Conservation (phyloP, 2,797 vertebrate genomes). For the Argentina silus region DNA sequence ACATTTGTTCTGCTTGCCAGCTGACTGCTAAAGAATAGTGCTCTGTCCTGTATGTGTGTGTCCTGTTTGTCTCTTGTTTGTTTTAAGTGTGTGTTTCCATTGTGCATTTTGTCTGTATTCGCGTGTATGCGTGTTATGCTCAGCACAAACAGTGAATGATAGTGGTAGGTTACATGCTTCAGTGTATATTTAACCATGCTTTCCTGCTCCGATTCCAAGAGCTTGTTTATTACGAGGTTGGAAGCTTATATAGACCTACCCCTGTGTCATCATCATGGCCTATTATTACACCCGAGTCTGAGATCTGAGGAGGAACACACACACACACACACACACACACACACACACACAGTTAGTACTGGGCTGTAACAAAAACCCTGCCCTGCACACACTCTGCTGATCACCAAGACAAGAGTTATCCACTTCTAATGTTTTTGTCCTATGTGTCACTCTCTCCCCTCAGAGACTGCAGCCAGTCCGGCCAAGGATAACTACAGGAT, state of each 20-base stretch:
- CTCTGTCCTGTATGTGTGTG: slow-evolving; percentile 13
- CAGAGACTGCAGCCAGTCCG: slow-evolving; percentile 95
- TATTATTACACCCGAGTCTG: slow-evolving; percentile 44
- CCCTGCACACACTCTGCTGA: not conserved
- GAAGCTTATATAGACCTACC: slow-evolving; percentile 22
- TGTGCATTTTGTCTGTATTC: not conserved
- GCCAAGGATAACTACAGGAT: slow-evolving; percentile 97
- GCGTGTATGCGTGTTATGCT: slow-evolving; percentile 15
- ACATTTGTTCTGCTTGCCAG: slow-evolving; percentile 49
- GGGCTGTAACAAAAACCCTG: too few species aligned
- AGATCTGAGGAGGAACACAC: slow-evolving; percentile 1
- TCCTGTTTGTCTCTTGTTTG: not conserved
- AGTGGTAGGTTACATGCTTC: not conserved
- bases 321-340: not conserved
- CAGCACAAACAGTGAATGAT: slow-evolving; percentile 8
- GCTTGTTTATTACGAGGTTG: slow-evolving; percentile 35
- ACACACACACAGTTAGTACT: not conserved
- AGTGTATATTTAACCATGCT: slow-evolving; percentile 48
- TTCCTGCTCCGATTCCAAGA: slow-evolving; percentile 33
- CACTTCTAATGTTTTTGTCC: too few species aligned
- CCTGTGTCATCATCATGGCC: slow-evolving; percentile 39
- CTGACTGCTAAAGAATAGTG: slow-evolving; percentile 54
- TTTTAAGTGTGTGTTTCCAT: not conserved
- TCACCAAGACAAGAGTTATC: too few species aligned
- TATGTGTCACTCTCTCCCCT: not conserved